Percentiles rank a stretch among this genome's conserved stretches.
Conservation (phyloP, 2,797 vertebrate genomes). For the Macropus fuliginosus region DNA sequence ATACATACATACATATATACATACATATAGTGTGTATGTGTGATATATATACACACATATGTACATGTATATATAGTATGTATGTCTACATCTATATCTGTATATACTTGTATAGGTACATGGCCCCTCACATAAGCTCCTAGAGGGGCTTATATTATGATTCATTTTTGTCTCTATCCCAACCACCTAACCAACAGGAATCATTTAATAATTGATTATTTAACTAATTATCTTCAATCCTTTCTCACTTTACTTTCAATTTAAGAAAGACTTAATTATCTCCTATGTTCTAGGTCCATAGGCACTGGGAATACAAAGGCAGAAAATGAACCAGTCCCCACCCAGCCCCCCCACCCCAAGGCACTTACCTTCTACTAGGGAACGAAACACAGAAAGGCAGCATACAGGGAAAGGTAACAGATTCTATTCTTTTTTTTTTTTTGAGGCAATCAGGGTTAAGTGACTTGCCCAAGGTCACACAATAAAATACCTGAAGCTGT, state of each 20-base stretch:
- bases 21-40: neutral
- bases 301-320: neutral
- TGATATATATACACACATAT: neutral
- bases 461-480: neutral
- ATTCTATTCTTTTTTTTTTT: neutral
- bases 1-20: too few species aligned
- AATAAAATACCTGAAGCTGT: neutral
- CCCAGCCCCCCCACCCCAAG: neutral
- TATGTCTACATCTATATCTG: too few species aligned
- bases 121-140: too few species aligned
- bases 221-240: neutral
- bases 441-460: neutral
- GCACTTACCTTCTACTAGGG: neutral
- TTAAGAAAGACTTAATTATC: neutral
- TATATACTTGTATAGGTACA: too few species aligned
- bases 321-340: neutral
- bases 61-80: too few species aligned
- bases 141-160: too few species aligned
- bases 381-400: neutral
- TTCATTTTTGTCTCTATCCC: neutral
- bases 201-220: neutral
- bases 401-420: neutral
- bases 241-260: neutral
- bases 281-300: neutral
- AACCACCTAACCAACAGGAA: neutral